A percentile compares a stretch with the other conserved stretches of the same genome.
Evolutionary conservation across 2,797 vertebrate genomes (phyloP).

Genomic region (Rhyacichthys aspro): DNA sequence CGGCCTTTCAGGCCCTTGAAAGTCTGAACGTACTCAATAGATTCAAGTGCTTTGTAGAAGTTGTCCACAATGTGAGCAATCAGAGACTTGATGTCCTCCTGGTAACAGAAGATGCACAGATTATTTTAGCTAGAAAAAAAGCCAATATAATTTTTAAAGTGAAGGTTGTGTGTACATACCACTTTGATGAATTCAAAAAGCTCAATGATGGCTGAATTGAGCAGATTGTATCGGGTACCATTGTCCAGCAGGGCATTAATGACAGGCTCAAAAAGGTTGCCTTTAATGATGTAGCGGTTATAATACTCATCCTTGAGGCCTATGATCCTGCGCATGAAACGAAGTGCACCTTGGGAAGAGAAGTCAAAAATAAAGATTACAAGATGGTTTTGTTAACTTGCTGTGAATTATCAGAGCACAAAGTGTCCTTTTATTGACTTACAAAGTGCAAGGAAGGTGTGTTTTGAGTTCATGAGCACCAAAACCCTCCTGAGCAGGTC

Average conservation of each 20-base stretch:
- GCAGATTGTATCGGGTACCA: constrained; percentile 96
- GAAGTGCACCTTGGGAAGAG: constrained; percentile 87
- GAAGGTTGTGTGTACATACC: constrained; percentile 78
- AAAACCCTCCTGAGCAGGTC: constrained; percentile 96
- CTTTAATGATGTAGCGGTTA: constrained; percentile 98
- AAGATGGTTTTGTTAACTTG: not conserved
- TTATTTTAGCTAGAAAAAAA: not conserved
- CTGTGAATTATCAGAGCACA: too few species aligned
- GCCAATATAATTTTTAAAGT: not conserved
- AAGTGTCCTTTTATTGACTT: constrained; percentile 69
- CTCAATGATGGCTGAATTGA: constrained; percentile 97
- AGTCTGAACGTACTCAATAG: constrained; percentile 98
- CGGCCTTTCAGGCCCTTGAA: constrained; percentile 98
- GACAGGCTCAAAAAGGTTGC: constrained; percentile 98
- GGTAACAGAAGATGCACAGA: constrained; percentile 19
- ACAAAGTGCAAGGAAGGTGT: constrained; percentile 98
- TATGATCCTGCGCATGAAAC: constrained; percentile 98
- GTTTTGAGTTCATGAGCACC: constrained; percentile 99
- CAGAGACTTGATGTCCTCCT: constrained; percentile 98
- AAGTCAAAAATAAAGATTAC: not conserved
- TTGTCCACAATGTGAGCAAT: constrained; percentile 99
- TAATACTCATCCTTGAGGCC: constrained; percentile 99
- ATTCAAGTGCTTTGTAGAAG: constrained; percentile 98
- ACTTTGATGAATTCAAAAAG: constrained; percentile 99
- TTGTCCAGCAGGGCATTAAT: constrained; percentile 98